phyloP scores from a whole-genome alignment of 2,113 vertebrate genomes.

The Marcusenius ussheri region DNA sequence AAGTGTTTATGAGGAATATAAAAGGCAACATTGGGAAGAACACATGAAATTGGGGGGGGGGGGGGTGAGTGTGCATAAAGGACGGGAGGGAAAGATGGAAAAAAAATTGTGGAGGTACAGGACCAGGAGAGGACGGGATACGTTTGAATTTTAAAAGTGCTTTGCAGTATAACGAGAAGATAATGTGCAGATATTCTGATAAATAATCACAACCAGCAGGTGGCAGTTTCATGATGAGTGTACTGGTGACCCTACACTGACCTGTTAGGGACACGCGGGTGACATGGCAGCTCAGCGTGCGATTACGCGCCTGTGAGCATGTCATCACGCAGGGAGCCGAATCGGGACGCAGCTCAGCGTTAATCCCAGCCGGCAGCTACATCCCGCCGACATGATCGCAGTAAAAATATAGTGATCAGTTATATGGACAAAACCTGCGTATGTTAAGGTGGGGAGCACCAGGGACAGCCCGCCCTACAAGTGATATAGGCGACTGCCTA shows the following conservation, averaged over 20 bases:
- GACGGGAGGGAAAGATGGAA: conserved; percentile 60
- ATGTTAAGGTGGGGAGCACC: not conserved
- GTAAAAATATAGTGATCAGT: not conserved
- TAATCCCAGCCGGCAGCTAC: not conserved
- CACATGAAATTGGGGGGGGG: conserved; percentile 47
- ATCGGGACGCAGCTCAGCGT: not conserved
- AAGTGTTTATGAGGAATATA: conserved; percentile 34
- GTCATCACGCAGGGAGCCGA: not conserved
- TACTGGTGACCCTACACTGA: not conserved
- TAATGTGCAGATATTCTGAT: not conserved
- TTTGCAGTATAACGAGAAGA: not conserved
- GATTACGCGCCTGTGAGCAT: not conserved
- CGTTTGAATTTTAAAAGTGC: conserved; percentile 6
- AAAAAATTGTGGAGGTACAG: conserved; percentile 45
- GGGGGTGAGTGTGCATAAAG: conserved; percentile 45
- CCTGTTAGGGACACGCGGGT: not conserved
- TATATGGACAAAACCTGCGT: not conserved
- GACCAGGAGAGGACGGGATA: conserved; percentile 42
- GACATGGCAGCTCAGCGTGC: not conserved
- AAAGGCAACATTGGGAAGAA: conserved; percentile 52
- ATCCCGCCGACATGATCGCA: not conserved
- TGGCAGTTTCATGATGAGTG: not conserved
- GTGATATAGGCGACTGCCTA: not conserved
- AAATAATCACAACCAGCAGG: conserved; percentile 15
- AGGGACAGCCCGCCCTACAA: not conserved